Percentiles rank a stretch among this genome's conserved stretches.
phyloP scores from a whole-genome alignment of 2,113 vertebrate genomes.

The Murina feae region DNA sequence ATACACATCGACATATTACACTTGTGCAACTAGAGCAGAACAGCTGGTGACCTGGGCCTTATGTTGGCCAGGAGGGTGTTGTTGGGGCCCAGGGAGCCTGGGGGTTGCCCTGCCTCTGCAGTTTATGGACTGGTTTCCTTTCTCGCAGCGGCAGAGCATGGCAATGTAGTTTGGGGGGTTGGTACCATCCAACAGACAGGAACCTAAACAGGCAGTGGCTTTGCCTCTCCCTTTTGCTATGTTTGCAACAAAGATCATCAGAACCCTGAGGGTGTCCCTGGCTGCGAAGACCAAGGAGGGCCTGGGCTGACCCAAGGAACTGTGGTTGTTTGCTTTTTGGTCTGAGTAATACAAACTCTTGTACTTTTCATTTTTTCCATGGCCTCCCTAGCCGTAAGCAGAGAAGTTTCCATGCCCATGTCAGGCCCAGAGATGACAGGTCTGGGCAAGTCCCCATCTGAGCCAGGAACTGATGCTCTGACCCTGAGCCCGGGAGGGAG shows the following conservation, averaged over 20 bases:
- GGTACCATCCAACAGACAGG: neutral
- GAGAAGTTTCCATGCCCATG: slow-evolving; percentile 35
- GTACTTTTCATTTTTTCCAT: neutral
- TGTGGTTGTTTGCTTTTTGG: neutral
- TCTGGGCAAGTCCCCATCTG: neutral
- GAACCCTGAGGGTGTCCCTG: neutral
- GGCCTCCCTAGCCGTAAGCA: slow-evolving; percentile 30
- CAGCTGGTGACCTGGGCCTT: rapidly evolving
- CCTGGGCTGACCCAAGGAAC: neutral
- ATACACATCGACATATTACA: neutral
- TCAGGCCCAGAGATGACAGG: slow-evolving; percentile 40
- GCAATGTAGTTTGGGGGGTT: neutral
- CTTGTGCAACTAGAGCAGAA: neutral
- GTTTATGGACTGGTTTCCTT: neutral
- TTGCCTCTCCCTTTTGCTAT: neutral
- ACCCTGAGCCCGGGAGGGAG: neutral
- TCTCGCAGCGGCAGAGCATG: rapidly evolving
- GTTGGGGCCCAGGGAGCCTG: neutral
- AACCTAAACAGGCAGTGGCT: neutral
- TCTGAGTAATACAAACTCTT: slow-evolving; percentile 17
- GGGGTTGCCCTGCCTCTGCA: neutral
- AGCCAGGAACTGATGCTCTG: neutral
- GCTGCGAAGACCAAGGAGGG: neutral
- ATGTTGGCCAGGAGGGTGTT: neutral
- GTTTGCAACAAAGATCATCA: neutral